Evolutionary conservation across 2,113 vertebrate species (phyloP).

Genomic region (Enhydra lutris): DNA sequence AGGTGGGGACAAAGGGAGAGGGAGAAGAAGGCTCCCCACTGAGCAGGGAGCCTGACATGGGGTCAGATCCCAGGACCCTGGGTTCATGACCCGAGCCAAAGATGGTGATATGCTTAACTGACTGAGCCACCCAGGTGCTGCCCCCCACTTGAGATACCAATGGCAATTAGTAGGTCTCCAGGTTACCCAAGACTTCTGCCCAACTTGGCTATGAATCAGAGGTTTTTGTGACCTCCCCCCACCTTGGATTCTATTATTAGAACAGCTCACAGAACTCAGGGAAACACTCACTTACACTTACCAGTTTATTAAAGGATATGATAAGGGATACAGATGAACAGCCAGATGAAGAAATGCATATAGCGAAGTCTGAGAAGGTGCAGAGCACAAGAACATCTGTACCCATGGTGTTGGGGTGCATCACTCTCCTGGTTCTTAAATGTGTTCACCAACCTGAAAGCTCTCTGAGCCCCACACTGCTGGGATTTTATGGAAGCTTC

Average conservation of each 20-base stretch:
- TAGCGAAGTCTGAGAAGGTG: not conserved
- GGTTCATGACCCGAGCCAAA: no score
- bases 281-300: not conserved
- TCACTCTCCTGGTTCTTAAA: not conserved
- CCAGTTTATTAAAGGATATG: not conserved
- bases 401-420: not conserved
- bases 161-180: not conserved
- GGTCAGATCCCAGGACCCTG: no score
- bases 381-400: not conserved
- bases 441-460: not conserved
- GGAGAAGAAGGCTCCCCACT: no score
- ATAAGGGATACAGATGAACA: not conserved
- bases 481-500: not conserved
- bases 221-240: not conserved
- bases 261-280: not conserved
- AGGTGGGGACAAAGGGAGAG: no score
- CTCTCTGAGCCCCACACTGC: not conserved
- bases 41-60: no score
- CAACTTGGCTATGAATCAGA: not conserved
- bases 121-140: no score
- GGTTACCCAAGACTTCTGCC: not conserved
- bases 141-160: not conserved
- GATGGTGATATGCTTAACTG: no score
- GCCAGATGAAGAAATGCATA: not conserved
- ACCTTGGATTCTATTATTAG: not conserved